These are phyloP conservation scores for Geotrypetes seraphini DNA, from an alignment of 2,797 vertebrate genomes.

Conservation along the genomic window DNA sequence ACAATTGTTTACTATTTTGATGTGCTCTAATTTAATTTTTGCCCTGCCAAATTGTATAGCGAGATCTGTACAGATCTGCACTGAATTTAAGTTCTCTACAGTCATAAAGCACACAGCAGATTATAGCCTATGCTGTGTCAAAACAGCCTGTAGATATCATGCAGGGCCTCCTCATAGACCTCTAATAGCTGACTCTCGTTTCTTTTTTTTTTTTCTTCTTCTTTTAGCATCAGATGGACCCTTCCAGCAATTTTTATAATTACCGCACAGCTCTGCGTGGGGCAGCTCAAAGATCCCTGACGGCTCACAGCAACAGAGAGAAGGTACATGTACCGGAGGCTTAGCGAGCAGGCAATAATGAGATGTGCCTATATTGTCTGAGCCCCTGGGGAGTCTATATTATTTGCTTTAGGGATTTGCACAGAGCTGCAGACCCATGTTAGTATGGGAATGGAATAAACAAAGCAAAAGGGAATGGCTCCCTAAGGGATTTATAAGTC, in stretches of 20 bases:
- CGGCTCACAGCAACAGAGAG: slow-evolving; percentile 83
- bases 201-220: slow-evolving; percentile 1
- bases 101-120: too few species aligned
- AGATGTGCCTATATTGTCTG: not conserved
- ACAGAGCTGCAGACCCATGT: not conserved
- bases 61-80: too few species aligned
- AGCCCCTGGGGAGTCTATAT: not conserved
- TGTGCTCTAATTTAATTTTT: too few species aligned
- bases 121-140: too few species aligned
- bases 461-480: too few species aligned
- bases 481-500: too few species aligned
- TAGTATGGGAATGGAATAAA: not conserved
- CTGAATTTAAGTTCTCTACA: too few species aligned
- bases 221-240: slow-evolving; percentile 96
- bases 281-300: slow-evolving; percentile 79
- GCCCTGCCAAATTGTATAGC: too few species aligned
- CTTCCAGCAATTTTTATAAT: slow-evolving; percentile 93
- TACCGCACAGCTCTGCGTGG: slow-evolving; percentile 86
- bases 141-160: too few species aligned
- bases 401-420: not conserved
- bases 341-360: not conserved
- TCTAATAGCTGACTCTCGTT: too few species aligned
- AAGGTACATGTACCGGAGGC: slow-evolving; percentile 59
- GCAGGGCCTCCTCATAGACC: too few species aligned
- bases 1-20: too few species aligned